These are phyloP conservation scores for Metellina segmentata DNA, from an alignment of 2,888 invertebrate genomes.

Conservation along the genomic window DNA sequence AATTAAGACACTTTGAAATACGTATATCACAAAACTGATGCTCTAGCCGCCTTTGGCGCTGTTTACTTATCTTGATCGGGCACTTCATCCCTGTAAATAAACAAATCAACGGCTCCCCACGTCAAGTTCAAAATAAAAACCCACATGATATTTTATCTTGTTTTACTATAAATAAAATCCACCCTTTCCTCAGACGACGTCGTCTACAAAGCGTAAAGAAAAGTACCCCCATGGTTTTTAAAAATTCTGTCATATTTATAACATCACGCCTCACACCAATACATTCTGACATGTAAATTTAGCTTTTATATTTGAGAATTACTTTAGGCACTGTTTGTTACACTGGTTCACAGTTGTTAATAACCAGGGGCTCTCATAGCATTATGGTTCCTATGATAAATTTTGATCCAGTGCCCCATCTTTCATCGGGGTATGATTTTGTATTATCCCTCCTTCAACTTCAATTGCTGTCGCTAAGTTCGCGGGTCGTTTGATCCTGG, in stretches of 20 bases:
- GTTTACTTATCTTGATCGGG: constrained; percentile 29
- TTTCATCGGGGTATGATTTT: too few species aligned
- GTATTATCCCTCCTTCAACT: too few species aligned
- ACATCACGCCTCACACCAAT: too few species aligned
- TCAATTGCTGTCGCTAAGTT: too few species aligned
- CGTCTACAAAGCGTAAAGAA: neutral
- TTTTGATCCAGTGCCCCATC: too few species aligned
- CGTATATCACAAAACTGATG: constrained; percentile 7
- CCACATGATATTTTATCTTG: neutral
- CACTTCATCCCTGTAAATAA: neutral
- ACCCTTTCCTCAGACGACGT: neutral
- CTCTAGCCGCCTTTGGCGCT: constrained; percentile 15
- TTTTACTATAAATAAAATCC: neutral
- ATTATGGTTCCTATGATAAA: too few species aligned
- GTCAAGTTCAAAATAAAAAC: neutral
- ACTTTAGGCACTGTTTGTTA: too few species aligned
- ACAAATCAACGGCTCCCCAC: neutral
- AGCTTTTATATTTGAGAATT: too few species aligned
- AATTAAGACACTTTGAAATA: constrained; percentile 12
- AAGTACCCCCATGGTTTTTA: neutral
- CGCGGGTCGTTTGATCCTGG: too few species aligned
- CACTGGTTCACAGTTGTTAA: too few species aligned
- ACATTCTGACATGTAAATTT: too few species aligned
- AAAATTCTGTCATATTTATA: neutral
- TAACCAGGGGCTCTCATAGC: too few species aligned